Percentiles rank a stretch among this genome's conserved stretches.
Conservation (phyloP, 2,797 vertebrate genomes). For the Clarias laeviceps region DNA sequence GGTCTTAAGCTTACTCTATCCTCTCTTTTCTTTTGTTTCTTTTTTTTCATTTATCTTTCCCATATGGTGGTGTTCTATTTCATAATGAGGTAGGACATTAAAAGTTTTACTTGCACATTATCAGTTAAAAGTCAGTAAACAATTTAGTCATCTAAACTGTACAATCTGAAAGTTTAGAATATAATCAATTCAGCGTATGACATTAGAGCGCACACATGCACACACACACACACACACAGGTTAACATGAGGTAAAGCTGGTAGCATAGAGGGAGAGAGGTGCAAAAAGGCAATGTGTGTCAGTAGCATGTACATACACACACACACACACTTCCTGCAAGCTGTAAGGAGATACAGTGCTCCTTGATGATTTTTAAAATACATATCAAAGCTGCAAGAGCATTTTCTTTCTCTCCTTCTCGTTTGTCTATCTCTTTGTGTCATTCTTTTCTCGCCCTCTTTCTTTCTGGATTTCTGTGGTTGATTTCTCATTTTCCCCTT, state of each 20-base stretch:
- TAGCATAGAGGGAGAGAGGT: not conserved
- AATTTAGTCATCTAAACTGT: too few relatives aligned
- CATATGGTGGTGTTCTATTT: not conserved
- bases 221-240: not conserved
- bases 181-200: too few relatives aligned
- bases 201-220: not conserved
- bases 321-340: not conserved
- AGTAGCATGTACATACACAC: not conserved
- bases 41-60: not conserved
- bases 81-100: not conserved
- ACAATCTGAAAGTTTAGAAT: too few relatives aligned
- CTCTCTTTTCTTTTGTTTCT: not conserved
- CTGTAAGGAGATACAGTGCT: not conserved
- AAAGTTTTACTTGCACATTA: too few relatives aligned
- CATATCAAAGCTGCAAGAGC: not conserved
- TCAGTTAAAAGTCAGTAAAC: too few relatives aligned
- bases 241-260: not conserved
- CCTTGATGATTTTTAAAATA: not conserved
- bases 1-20: not conserved
- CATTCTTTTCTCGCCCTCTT: not conserved
- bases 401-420: not conserved
- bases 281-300: not conserved
- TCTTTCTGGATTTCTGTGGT: not conserved
- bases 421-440: not conserved
- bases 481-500: not conserved